Percentiles rank a stretch among this genome's conserved stretches.
Evolutionary conservation across 2,888 invertebrate species (phyloP).

Genomic region (Oscheius sp.): DNA sequence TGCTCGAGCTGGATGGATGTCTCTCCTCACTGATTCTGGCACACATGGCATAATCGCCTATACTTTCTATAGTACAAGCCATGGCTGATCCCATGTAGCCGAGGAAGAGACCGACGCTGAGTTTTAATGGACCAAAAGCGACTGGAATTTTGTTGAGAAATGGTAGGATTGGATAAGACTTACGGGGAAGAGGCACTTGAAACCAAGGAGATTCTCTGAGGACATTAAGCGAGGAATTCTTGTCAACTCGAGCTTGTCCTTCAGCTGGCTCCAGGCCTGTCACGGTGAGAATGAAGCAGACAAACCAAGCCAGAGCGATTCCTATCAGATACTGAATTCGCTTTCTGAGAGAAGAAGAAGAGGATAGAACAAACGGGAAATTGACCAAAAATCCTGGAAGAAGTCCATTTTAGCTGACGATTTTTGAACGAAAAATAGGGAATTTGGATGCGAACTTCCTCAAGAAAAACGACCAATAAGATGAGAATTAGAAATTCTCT

Average conservation of each 20-base stretch:
- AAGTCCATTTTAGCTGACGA: conserved; percentile 31
- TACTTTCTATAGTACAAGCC: conserved; percentile 59
- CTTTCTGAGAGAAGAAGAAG: neutral
- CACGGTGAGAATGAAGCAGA: conserved; percentile 54
- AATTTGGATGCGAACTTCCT: conserved; percentile 54
- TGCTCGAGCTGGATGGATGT: conserved; percentile 39
- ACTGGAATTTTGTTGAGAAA: conserved; percentile 34
- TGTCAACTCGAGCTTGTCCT: conserved; percentile 57
- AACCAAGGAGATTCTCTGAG: conserved; percentile 57
- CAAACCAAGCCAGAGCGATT: conserved; percentile 53
- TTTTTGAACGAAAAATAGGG: conserved; percentile 42
- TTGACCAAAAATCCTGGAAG: conserved; percentile 55
- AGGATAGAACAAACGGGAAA: conserved; percentile 51
- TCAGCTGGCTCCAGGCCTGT: conserved; percentile 47
- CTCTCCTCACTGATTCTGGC: conserved; percentile 55
- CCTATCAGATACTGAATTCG: conserved; percentile 57
- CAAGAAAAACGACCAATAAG: conserved; percentile 52
- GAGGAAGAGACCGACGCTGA: conserved; percentile 47
- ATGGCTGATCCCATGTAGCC: conserved; percentile 60
- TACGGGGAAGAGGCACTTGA: conserved; percentile 62
- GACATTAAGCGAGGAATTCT: conserved; percentile 50
- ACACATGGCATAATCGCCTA: conserved; percentile 50
- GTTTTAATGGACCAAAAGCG: conserved; percentile 48
- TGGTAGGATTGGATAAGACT: conserved; percentile 25
- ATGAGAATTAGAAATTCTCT: conserved; percentile 57